phyloP scores from a whole-genome alignment of 2,888 invertebrate species.

The Phasia obesa region DNA sequence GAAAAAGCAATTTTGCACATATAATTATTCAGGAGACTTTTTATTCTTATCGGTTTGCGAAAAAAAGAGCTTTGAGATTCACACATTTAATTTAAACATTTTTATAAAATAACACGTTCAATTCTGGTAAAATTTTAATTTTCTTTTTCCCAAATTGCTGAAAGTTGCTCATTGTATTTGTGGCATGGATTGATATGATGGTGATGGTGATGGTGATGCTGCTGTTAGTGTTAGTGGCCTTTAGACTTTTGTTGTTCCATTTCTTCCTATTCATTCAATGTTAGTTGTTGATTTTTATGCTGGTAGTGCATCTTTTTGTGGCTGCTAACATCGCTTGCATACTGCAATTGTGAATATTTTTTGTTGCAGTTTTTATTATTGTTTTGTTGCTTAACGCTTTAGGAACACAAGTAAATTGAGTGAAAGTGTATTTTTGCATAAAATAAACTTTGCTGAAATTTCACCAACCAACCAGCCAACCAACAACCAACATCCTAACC shows the following conservation, averaged over 20 bases:
- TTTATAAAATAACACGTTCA: constrained; percentile 8
- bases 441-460: constrained; percentile 53
- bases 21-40: too few species aligned
- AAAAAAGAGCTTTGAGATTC: background rate
- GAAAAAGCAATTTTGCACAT: too few species aligned
- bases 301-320: constrained; percentile 24
- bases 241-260: background rate
- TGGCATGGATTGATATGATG: constrained; percentile 19
- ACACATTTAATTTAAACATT: background rate
- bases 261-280: constrained; percentile 29
- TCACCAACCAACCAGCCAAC: constrained; percentile 13
- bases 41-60: background rate
- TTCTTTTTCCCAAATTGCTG: constrained; percentile 52
- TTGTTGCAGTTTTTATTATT: constrained; percentile 29
- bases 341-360: constrained; percentile 30
- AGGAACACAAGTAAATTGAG: constrained; percentile 44
- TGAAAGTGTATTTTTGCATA: constrained; percentile 32
- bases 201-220: background rate
- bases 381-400: constrained; percentile 38
- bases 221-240: background rate
- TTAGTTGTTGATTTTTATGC: constrained; percentile 36
- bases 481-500: background rate
- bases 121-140: constrained; percentile 26
- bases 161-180: constrained; percentile 57
- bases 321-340: constrained; percentile 37